phyloP scores from a whole-genome alignment of 2,888 invertebrate genomes.

The Mimas tiliae region DNA sequence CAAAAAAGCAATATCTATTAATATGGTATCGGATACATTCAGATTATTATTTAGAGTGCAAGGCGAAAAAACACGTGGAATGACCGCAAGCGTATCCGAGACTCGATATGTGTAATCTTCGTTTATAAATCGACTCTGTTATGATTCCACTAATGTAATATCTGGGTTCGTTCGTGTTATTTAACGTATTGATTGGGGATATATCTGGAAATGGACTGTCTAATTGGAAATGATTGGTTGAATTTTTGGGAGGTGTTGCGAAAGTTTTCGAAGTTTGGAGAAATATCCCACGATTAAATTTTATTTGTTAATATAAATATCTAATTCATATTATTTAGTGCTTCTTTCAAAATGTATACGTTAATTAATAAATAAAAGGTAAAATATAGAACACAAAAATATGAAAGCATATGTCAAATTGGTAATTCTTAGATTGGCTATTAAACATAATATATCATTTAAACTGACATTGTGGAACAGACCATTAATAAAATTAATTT shows the following conservation, averaged over 20 bases:
- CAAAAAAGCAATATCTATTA: slow-evolving; percentile 16
- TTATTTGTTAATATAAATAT: too few species aligned
- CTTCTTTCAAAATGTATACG: too few species aligned
- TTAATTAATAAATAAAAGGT: too few species aligned
- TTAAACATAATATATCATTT: too few species aligned
- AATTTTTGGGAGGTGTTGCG: background rate
- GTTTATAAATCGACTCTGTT: slow-evolving; percentile 84
- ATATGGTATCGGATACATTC: slow-evolving; percentile 35
- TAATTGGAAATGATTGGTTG: background rate
- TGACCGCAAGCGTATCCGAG: slow-evolving; percentile 74
- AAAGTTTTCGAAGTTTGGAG: too few species aligned
- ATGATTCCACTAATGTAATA: slow-evolving; percentile 57
- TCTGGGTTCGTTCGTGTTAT: slow-evolving; percentile 10
- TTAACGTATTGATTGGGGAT: background rate
- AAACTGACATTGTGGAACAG: too few species aligned
- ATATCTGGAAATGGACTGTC: background rate
- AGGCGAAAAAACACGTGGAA: slow-evolving; percentile 72
- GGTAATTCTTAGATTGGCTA: too few species aligned
- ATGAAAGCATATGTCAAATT: too few species aligned
- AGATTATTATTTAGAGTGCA: slow-evolving; percentile 45
- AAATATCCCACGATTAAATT: too few species aligned
- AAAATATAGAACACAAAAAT: too few species aligned
- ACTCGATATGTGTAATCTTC: slow-evolving; percentile 79
- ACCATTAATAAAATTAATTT: too few species aligned
- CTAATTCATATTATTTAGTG: too few species aligned